Evolutionary conservation across 2,888 invertebrate genomes (phyloP).

Genomic region (Nomada flava): DNA sequence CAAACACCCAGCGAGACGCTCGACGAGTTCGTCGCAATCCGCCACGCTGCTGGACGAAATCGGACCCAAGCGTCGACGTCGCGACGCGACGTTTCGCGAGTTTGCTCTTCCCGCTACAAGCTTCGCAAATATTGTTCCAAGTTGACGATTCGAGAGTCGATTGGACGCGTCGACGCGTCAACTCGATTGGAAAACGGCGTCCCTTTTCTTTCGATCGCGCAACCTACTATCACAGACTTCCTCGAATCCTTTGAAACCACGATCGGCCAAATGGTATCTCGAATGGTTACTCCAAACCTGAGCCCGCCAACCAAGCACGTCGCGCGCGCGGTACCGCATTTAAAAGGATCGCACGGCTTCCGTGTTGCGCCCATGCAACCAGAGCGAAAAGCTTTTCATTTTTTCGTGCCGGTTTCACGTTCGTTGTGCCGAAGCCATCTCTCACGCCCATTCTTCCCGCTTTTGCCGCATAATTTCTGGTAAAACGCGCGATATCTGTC

Average conservation of each 20-base stretch:
- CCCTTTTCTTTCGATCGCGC: not conserved
- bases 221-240: not conserved
- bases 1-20: slow-evolving; percentile 59
- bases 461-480: slow-evolving; percentile 38
- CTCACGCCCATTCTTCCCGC: not conserved
- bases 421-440: too few species aligned
- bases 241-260: not conserved
- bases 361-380: slow-evolving; percentile 6
- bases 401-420: not conserved
- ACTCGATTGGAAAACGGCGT: slow-evolving; percentile 22
- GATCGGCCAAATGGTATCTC: not conserved
- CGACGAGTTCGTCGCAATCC: slow-evolving; percentile 52
- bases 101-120: slow-evolving; percentile 52
- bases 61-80: slow-evolving; percentile 57
- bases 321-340: slow-evolving; percentile 17
- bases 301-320: slow-evolving; percentile 1
- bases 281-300: not conserved
- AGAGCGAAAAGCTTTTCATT: slow-evolving; percentile 4
- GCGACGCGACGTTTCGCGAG: slow-evolving; percentile 37
- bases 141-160: slow-evolving; percentile 31
- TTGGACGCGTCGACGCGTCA: not conserved
- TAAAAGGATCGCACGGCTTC: slow-evolving; percentile 15
- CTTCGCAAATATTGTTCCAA: slow-evolving; percentile 58
- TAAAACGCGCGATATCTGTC: slow-evolving; percentile 27
- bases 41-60: slow-evolving; percentile 45